Evolutionary conservation across 2,797 vertebrate genomes (phyloP).

Genomic region (Anabas testudineus): DNA sequence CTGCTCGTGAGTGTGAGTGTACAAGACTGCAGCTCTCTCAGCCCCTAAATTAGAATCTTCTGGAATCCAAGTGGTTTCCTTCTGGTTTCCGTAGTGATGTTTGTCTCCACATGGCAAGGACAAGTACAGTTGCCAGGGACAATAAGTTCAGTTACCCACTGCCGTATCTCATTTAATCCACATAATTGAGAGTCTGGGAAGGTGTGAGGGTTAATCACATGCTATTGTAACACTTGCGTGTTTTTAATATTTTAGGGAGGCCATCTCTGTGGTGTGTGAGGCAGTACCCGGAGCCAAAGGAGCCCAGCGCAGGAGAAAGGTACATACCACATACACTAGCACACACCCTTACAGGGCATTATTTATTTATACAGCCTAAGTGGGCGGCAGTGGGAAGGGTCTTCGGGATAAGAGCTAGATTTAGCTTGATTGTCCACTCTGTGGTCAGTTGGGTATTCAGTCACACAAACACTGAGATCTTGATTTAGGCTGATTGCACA

Average conservation of each 20-base stretch:
- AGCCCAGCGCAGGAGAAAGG: constrained; percentile 94
- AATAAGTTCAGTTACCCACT: constrained; percentile 54
- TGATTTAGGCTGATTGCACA: constrained; percentile 67
- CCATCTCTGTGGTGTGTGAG: constrained; percentile 96
- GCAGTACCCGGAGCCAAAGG: constrained; percentile 97
- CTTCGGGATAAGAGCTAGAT: constrained; percentile 76
- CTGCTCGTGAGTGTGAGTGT: constrained; percentile 21
- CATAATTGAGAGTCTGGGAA: constrained; percentile 49
- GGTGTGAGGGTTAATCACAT: constrained; percentile 51
- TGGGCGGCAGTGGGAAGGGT: constrained; percentile 68
- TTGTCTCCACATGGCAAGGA: constrained; percentile 58
- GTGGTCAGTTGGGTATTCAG: constrained; percentile 72
- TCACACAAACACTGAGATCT: constrained; percentile 41
- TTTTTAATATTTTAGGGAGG: constrained; percentile 87
- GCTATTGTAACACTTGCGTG: constrained; percentile 38
- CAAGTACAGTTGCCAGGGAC: constrained; percentile 41
- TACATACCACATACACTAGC: constrained; percentile 75
- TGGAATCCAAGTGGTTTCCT: constrained; percentile 79
- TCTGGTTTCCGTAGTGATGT: constrained; percentile 73
- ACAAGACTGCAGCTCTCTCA: constrained; percentile 31
- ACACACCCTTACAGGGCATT: constrained; percentile 68
- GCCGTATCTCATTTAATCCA: constrained; percentile 55
- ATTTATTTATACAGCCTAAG: constrained; percentile 81
- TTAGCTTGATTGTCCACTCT: constrained; percentile 77
- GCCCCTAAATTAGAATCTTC: constrained; percentile 72